Evolutionary conservation across 1,140 invertebrate species (phyloP).

Genomic region (Arion vulgaris): DNA sequence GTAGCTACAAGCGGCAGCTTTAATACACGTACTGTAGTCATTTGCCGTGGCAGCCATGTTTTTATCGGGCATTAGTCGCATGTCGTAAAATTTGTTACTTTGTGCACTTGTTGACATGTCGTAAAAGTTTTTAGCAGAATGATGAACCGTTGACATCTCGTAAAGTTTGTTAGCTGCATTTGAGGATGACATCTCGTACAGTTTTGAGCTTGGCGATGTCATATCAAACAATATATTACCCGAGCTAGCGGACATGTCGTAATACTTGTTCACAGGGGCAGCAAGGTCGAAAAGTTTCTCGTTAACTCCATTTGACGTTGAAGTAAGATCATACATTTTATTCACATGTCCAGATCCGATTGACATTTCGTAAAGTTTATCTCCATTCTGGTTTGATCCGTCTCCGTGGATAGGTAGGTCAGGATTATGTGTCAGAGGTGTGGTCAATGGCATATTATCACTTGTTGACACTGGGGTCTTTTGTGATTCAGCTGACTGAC

Average conservation of each 20-base stretch:
- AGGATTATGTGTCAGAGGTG: conserved; percentile 13
- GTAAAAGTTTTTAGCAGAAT: conserved; percentile 25
- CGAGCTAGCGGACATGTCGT: conserved; percentile 11
- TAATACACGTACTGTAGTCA: conserved; percentile 60
- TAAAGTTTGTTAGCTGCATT: conserved; percentile 29
- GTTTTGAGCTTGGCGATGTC: conserved; percentile 25
- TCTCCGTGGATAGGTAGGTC: background rate
- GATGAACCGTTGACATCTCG: conserved; percentile 32
- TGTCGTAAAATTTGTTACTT: conserved; percentile 27
- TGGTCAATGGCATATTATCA: conserved; percentile 7
- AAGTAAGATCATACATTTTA: background rate
- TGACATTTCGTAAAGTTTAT: background rate
- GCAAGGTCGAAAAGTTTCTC: conserved; percentile 5
- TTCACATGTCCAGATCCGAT: background rate
- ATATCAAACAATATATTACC: conserved; percentile 6
- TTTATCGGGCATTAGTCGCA: conserved; percentile 45
- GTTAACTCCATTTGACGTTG: background rate
- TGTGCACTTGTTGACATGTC: conserved; percentile 6
- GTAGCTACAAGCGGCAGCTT: conserved; percentile 57
- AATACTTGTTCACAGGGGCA: background rate
- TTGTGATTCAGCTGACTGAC: background rate
- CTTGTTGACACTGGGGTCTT: background rate
- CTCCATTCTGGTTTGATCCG: background rate
- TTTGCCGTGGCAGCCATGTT: conserved; percentile 38
- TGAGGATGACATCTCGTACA: conserved; percentile 31